Evolutionary conservation across 2,797 vertebrate genomes (phyloP), one percentile per base, ranked within the genome.

Genomic region (Microcaecilia unicolor): DNA sequence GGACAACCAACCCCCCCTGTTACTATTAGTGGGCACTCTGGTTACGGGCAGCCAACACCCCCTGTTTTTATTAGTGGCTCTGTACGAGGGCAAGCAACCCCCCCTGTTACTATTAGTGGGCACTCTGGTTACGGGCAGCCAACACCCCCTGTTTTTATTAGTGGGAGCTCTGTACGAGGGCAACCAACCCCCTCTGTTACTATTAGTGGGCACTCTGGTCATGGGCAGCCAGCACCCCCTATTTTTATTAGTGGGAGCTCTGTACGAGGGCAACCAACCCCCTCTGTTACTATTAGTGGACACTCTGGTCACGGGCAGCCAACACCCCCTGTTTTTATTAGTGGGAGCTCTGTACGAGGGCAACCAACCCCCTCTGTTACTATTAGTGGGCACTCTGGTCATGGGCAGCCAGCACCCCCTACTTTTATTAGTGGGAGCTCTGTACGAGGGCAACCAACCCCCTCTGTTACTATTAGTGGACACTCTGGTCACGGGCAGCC

Each of bases 361-460:
- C 13, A 47, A 20, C 47, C 34, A 25, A 15, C 25, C 1, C 19
- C 36, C 19, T 44, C 44, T 6, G 1, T n/a, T 8, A 4, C 9
- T 9, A 40, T 16, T 11, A 11, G 14, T 18, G 29, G 17, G 15
- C 25, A 13, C 18, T 37, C 6, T 10, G 36, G 31, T 4, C 4
- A 4, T 7, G 29, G 15, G 9, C 24, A 20, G n/a, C 18, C 16
- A 25, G 11, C 37, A 3, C 13, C 19, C 11, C n/a, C 37, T 17
- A 40, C 47, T 3, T 40, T 47, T 17, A 47, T 47, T 11, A 47
- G 47, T 10, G 44, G 47, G 18, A 44, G 47, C n/a, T n/a, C n/a
- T n/a, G 10, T 25, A 10, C 14, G 41, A 2, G 40, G 25, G n/a
- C 40, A 40, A 14, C 13, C 28, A 5, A 13, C 34, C 10, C 8